Evolutionary conservation across 23 tunicate genomes (phyloP), one percentile per base, ranked within the genome.

Genomic region (Styela plicata): DNA sequence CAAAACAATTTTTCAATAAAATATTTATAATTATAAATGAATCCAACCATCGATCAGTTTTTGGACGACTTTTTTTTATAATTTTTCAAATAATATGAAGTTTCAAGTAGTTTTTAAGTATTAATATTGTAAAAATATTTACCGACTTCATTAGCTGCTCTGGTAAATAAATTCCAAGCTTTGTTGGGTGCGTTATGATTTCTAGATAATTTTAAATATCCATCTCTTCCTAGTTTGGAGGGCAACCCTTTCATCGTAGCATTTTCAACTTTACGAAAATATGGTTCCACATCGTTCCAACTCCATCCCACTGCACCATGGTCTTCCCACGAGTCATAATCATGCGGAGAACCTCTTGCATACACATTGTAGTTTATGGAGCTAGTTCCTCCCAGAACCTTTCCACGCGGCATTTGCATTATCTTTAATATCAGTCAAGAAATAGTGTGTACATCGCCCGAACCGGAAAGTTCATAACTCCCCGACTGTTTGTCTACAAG

Each of bases 291-390:
- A 29, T 86, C 73, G 2, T 79, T 24, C 36, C 77, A 91, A 29
- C 79, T 53, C 97, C 97, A 91, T 3, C 91, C 97, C 7, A 21
- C 1, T n/a, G 97, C 97, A 18, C 97, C 97, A 31, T 36, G 17
- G 21, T 69, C 36, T 77, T 78, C 82, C 97, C 97, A 91, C 13
- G 68, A 31, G 74, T 91, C 88, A 67, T 34, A 91, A 77, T 91
- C 97, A 32, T 83, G 82, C 5, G 35, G 64, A 24, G 78, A 82
- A 2, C 97, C 97, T 22, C 97, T 52, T 2, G 63, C 83, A 71
- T 78, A 91, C 0, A 86, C 65, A 74, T 83, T 78, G 69, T 63
- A 64, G 91, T 91, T 91, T 53, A 91, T 63, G 22, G 84, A 68
- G 34, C 86, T 91, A 31, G 85, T 86, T 5, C 97, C 97, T 0